Evolutionary conservation across 1,140 invertebrate genomes (phyloP).

Genomic region (Drosophila lacertosa): DNA sequence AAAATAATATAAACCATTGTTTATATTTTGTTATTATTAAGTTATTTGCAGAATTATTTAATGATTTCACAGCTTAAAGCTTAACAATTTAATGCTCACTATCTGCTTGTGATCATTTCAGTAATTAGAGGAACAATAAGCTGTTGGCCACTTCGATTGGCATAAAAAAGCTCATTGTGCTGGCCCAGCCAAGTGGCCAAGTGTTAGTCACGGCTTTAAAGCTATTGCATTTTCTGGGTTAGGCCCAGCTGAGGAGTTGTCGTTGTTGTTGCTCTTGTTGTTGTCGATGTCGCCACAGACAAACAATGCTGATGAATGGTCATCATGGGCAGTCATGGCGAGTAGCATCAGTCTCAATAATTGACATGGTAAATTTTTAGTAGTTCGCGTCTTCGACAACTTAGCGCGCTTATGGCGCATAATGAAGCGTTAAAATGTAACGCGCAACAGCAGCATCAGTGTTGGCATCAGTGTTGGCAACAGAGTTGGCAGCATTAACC

Average conservation of each 20-base stretch:
- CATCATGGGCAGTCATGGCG: slow-evolving; percentile 14
- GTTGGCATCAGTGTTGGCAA: background rate
- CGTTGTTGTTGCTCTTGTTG: background rate
- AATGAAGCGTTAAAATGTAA: slow-evolving; percentile 82
- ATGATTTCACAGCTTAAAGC: background rate
- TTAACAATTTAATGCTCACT: background rate
- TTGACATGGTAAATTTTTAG: slow-evolving; percentile 67
- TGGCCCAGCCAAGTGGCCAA: slow-evolving; percentile 3
- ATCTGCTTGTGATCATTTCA: background rate
- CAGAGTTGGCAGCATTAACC: slow-evolving; percentile 9
- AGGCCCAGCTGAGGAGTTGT: slow-evolving; percentile 22
- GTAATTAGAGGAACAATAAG: slow-evolving; percentile 7
- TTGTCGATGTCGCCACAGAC: slow-evolving; percentile 21
- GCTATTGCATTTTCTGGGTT: slow-evolving; percentile 32
- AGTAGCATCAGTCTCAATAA: slow-evolving; percentile 49
- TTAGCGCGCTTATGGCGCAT: slow-evolving; percentile 66
- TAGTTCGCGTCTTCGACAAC: slow-evolving; percentile 44
- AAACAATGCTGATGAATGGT: slow-evolving; percentile 33
- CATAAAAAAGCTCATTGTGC: slow-evolving; percentile 38
- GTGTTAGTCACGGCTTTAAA: slow-evolving; percentile 25
- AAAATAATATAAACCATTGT: too few species aligned
- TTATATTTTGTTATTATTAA: too few species aligned
- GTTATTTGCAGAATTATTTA: too few species aligned
- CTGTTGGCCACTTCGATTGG: slow-evolving; percentile 7
- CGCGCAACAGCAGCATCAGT: slow-evolving; percentile 53